Evolutionary conservation across 2,797 vertebrate species (phyloP).

Genomic region (Picus viridis): DNA sequence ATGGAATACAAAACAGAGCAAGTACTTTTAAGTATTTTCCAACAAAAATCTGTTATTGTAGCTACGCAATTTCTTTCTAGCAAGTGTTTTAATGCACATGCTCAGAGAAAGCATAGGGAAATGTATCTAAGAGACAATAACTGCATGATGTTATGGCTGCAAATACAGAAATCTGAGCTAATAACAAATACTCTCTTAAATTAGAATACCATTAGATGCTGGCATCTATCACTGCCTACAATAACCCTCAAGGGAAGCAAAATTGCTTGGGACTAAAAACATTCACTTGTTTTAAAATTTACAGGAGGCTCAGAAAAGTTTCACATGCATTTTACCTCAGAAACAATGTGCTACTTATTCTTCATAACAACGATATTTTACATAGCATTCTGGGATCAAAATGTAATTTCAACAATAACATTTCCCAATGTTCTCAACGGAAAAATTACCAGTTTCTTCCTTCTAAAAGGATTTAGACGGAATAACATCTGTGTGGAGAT

Average conservation of each 20-base stretch:
- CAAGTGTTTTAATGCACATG: neutral
- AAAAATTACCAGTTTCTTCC: slow-evolving; percentile 74
- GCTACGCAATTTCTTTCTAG: neutral
- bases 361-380: slow-evolving; percentile 39
- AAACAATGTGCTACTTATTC: slow-evolving; percentile 47
- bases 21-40: neutral
- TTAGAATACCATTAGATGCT: slow-evolving; percentile 11
- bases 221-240: neutral
- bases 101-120: neutral
- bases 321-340: slow-evolving; percentile 1
- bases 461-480: slow-evolving; percentile 77
- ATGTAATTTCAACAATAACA: slow-evolving; percentile 76
- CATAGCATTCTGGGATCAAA: slow-evolving; percentile 70
- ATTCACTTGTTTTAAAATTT: neutral
- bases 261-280: neutral
- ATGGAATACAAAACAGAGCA: neutral
- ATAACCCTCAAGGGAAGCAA: slow-evolving; percentile 4
- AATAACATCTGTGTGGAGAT: slow-evolving; percentile 81
- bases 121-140: neutral
- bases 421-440: slow-evolving; percentile 71
- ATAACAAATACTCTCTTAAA: slow-evolving; percentile 4
- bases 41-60: neutral
- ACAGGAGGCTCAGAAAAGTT: slow-evolving; percentile 17
- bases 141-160: neutral
- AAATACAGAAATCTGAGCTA: slow-evolving; percentile 14